Percentiles rank a stretch among this genome's conserved stretches.
These are phyloP conservation scores for Petrocephalus sullivani DNA, from an alignment of 2,797 vertebrate genomes.

Conservation along the genomic window DNA sequence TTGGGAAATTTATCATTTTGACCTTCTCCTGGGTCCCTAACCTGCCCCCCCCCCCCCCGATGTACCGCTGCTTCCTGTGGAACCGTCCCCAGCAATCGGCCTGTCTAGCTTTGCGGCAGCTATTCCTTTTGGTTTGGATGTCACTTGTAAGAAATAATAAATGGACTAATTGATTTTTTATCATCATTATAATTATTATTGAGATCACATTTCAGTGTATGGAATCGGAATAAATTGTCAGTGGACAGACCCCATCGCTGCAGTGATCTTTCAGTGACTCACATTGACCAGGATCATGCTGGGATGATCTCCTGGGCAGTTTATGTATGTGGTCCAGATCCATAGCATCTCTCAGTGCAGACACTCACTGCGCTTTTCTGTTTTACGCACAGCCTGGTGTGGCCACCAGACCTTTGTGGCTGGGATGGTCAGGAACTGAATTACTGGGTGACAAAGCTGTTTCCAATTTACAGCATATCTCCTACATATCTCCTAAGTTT, in stretches of 20 bases:
- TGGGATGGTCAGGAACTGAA: background rate
- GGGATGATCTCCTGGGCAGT: background rate
- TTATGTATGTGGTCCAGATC: background rate
- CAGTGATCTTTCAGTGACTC: background rate
- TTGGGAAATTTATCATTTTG: constrained; percentile 16
- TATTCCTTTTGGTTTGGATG: background rate
- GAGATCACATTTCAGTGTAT: background rate
- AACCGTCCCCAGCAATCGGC: background rate
- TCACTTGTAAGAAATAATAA: background rate
- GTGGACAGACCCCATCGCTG: background rate
- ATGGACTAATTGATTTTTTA: background rate
- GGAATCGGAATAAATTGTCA: background rate
- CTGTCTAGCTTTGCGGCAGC: background rate
- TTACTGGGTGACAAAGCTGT: background rate
- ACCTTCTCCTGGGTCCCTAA: constrained; percentile 8
- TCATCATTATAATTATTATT: background rate
- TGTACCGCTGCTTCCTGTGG: background rate
- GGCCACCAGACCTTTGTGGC: background rate
- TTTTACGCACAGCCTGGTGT: background rate
- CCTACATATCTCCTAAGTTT: background rate
- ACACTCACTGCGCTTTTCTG: background rate
- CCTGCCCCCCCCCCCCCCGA: background rate
- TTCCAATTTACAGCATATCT: background rate
- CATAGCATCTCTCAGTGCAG: background rate
- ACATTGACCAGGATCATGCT: background rate